phyloP scores from a whole-genome alignment of 2,888 invertebrate genomes.

The Norana najaformis region DNA sequence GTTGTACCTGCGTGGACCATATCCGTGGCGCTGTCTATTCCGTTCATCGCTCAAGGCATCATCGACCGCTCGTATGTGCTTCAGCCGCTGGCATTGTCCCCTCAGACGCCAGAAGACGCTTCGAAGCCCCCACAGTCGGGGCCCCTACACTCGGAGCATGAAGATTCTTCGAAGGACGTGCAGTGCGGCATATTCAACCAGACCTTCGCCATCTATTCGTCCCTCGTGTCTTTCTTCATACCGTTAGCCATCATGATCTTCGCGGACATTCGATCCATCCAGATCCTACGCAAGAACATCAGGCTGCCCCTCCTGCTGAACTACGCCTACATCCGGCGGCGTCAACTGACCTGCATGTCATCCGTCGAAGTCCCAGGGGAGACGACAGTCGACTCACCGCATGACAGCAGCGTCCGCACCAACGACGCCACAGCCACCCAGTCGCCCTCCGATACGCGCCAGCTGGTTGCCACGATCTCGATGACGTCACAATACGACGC shows the following conservation, averaged over 20 bases:
- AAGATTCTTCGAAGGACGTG: not conserved
- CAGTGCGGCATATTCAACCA: constrained; percentile 46
- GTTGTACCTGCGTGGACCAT: constrained; percentile 44
- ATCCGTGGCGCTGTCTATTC: constrained; percentile 43
- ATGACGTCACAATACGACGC: constrained; percentile 10
- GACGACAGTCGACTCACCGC: not conserved
- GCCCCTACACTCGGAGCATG: constrained; percentile 1
- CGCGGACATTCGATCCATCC: constrained; percentile 43
- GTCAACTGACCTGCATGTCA: not conserved
- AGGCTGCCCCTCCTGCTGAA: constrained; percentile 18
- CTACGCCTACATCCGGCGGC: constrained; percentile 4
- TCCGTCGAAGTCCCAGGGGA: not conserved
- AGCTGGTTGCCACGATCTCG: not conserved
- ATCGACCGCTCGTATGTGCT: constrained; percentile 41
- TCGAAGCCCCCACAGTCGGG: not conserved
- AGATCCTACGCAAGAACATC: constrained; percentile 35
- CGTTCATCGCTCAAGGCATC: constrained; percentile 42
- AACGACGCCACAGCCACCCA: not conserved
- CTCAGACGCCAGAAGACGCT: not conserved
- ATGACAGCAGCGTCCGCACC: not conserved
- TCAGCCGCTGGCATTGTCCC: not conserved
- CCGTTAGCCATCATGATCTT: constrained; percentile 44
- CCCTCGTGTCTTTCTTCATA: constrained; percentile 46
- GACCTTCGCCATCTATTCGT: constrained; percentile 45
- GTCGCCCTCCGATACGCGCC: not conserved